Conservation (phyloP, 92 coral and sea anemone genomes). For the Meandrina meandrites region DNA sequence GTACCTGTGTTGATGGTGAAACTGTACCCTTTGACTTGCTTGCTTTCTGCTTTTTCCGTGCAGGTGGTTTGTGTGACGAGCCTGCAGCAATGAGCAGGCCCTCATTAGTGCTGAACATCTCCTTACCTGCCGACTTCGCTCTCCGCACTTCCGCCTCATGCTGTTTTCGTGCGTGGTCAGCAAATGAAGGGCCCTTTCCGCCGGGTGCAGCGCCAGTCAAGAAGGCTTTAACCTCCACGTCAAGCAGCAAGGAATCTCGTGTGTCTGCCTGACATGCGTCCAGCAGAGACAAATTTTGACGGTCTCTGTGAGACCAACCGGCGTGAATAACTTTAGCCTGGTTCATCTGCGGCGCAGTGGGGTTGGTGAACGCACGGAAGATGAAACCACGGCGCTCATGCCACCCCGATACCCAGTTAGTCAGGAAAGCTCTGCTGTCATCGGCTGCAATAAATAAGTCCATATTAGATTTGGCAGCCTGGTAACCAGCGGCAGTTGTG, state of each 20-base stretch:
- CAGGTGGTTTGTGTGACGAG: slow-evolving; percentile 38
- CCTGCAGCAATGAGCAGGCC: slow-evolving; percentile 22
- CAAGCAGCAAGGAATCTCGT: slow-evolving; percentile 45
- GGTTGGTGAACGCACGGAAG: slow-evolving; percentile 63
- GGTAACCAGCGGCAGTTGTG: slow-evolving; percentile 41
- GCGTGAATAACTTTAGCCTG: slow-evolving; percentile 66
- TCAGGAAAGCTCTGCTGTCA: not conserved
- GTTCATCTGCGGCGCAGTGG: slow-evolving; percentile 60
- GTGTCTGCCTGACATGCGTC: slow-evolving; percentile 63
- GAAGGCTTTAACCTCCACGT: slow-evolving; percentile 48
- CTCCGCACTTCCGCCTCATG: slow-evolving; percentile 40
- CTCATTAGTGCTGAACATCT: slow-evolving; percentile 21
- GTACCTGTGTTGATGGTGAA: slow-evolving; percentile 35
- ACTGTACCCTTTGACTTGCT: slow-evolving; percentile 32
- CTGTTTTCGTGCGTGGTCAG: slow-evolving; percentile 20
- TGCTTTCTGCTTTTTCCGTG: slow-evolving; percentile 34
- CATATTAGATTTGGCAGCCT: slow-evolving; percentile 44
- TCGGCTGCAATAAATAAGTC: slow-evolving; percentile 41
- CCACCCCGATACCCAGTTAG: slow-evolving; percentile 47
- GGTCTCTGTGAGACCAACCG: slow-evolving; percentile 66
- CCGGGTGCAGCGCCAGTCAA: slow-evolving; percentile 30
- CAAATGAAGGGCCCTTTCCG: slow-evolving; percentile 56
- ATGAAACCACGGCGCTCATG: slow-evolving; percentile 62
- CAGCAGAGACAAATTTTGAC: slow-evolving; percentile 53
- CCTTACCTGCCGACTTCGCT: slow-evolving; percentile 45